phyloP scores from a whole-genome alignment of 2,113 vertebrate species.

The Nicator chloris region DNA sequence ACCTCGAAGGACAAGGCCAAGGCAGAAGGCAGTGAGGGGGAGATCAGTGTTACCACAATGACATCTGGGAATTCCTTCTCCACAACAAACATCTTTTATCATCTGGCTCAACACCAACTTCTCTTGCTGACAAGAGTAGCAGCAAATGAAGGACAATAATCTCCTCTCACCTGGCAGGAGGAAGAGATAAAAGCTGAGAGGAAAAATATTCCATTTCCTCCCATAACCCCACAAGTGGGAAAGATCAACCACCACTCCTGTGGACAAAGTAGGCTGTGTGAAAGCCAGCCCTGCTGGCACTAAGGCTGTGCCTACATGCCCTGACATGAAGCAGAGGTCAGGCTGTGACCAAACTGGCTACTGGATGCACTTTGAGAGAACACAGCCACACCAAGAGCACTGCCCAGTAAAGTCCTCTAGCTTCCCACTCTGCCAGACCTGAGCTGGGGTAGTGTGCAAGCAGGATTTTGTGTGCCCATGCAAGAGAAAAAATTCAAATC shows the following conservation, averaged over 20 bases:
- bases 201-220: not conserved
- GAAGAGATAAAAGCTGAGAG: conserved; percentile 8
- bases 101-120: not conserved
- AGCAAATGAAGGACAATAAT: not conserved
- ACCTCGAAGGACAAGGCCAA: not conserved
- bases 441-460: not conserved
- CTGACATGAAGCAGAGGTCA: too few species aligned
- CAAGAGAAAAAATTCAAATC: not conserved
- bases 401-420: not conserved
- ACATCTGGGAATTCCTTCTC: not conserved
- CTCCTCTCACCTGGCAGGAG: not conserved
- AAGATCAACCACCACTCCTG: not conserved
- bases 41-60: not conserved
- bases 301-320: not conserved
- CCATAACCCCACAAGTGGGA: not conserved
- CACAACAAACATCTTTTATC: not conserved
- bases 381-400: not conserved
- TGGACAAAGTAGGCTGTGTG: not conserved
- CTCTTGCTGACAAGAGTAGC: not conserved
- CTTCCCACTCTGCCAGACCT: not conserved
- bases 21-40: not conserved
- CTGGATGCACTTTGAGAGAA: not conserved
- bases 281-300: not conserved
- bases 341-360: not conserved
- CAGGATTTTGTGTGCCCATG: rapidly evolving